These are phyloP conservation scores for Hoplodrina blanda DNA, from an alignment of 2,888 invertebrate species.

Conservation along the genomic window DNA sequence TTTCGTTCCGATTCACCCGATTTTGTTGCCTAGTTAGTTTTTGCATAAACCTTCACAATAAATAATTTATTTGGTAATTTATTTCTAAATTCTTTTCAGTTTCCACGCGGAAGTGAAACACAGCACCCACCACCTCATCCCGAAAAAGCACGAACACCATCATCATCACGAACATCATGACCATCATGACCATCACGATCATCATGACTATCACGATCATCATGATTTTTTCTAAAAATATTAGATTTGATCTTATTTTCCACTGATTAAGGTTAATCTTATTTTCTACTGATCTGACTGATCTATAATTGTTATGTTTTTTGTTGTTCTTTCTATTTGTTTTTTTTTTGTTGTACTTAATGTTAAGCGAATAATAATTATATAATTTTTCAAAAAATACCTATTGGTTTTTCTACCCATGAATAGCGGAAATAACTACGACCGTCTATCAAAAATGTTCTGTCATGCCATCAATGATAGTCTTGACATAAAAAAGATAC, in stretches of 20 bases:
- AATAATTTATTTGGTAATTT: background rate
- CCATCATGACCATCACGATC: slow-evolving; percentile 9
- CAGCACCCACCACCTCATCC: slow-evolving; percentile 58
- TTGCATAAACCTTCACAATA: background rate
- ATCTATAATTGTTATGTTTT: background rate
- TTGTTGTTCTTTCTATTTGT: too few relatives aligned
- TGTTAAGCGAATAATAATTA: slow-evolving; percentile 28
- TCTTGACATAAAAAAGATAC: too few relatives aligned
- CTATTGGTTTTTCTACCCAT: too few relatives aligned
- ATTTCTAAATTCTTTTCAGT: slow-evolving; percentile 31
- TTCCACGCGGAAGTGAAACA: slow-evolving; percentile 58
- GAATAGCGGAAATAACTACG: too few relatives aligned
- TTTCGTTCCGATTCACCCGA: too few relatives aligned
- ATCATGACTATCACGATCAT: background rate
- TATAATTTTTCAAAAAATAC: background rate
- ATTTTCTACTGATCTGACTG: background rate
- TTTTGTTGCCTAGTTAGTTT: too few relatives aligned
- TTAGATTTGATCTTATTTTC: background rate
- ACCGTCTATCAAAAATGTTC: too few relatives aligned
- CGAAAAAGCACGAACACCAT: slow-evolving; percentile 56
- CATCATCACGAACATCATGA: slow-evolving; percentile 32
- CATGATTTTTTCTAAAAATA: slow-evolving; percentile 29
- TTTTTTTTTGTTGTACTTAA: background rate
- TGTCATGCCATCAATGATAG: too few relatives aligned
- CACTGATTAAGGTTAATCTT: background rate